phyloP scores from a whole-genome alignment of 2,113 vertebrate species.

The Orientallactaga bullata region DNA sequence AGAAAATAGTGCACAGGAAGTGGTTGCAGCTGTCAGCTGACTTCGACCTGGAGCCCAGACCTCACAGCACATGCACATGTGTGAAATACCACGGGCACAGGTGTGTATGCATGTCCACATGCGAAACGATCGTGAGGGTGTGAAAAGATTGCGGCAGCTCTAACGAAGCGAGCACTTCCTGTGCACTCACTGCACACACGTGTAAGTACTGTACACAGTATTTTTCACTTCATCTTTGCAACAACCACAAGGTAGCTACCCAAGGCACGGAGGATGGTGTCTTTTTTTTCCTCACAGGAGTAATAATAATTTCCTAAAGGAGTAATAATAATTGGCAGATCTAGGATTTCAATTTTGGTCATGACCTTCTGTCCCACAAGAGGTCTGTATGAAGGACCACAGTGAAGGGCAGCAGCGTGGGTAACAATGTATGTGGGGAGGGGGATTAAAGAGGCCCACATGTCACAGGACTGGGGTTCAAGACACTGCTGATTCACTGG shows the following conservation, averaged over 20 bases:
- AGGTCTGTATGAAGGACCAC: background rate
- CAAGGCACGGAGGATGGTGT: background rate
- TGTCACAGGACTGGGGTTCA: accelerated
- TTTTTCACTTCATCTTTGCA: constrained; percentile 1
- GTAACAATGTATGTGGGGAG: too few species aligned
- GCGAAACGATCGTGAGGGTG: background rate
- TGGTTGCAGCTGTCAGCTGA: background rate
- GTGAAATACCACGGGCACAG: background rate
- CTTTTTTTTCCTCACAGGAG: background rate
- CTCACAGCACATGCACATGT: background rate
- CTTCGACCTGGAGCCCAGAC: background rate
- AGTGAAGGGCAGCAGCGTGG: background rate
- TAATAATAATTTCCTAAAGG: background rate
- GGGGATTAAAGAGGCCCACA: background rate
- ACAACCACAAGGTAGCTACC: background rate
- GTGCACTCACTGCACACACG: background rate
- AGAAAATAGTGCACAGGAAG: background rate
- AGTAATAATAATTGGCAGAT: background rate
- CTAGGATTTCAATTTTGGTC: background rate
- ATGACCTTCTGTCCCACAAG: background rate
- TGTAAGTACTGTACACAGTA: background rate
- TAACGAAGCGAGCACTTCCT: too few species aligned
- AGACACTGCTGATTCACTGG: background rate
- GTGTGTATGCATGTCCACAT: background rate
- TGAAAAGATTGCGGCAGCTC: background rate